Conservation (phyloP, 2,113 vertebrate genomes). For the Neolamprologus cancellatus region DNA sequence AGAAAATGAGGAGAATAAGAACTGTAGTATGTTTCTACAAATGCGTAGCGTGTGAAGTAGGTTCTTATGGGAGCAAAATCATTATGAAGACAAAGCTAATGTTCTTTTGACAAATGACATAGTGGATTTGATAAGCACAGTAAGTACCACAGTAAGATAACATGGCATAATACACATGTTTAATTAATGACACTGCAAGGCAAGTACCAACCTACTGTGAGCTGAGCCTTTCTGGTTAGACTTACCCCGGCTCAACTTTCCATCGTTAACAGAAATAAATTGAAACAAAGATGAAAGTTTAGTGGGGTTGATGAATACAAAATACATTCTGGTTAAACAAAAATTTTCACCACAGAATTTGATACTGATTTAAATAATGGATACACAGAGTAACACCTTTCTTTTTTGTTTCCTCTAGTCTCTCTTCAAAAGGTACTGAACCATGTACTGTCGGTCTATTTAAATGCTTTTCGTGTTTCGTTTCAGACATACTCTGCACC, state of each 20-base stretch:
- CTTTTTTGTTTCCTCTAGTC: neutral
- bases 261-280: neutral
- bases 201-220: constrained; percentile 13
- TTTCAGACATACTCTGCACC: neutral
- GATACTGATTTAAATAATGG: neutral
- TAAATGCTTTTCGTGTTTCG: neutral
- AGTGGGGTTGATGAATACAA: neutral
- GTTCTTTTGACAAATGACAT: constrained; percentile 39
- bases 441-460: neutral
- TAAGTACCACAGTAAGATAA: constrained; percentile 15
- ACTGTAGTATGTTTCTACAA: constrained; percentile 1
- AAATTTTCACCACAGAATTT: neutral
- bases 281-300: neutral
- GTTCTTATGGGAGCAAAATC: constrained; percentile 4
- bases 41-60: neutral
- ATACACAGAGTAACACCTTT: neutral
- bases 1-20: constrained; percentile 13
- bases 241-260: neutral
- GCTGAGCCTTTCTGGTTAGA: constrained; percentile 5
- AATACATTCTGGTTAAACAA: neutral
- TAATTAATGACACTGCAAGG: constrained; percentile 43
- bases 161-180: constrained; percentile 44
- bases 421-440: neutral
- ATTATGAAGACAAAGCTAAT: constrained; percentile 22
- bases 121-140: constrained; percentile 27